Evolutionary conservation across 2,888 invertebrate species (phyloP), one percentile per base, ranked within the genome.

Genomic region (Melolontha melolontha): DNA sequence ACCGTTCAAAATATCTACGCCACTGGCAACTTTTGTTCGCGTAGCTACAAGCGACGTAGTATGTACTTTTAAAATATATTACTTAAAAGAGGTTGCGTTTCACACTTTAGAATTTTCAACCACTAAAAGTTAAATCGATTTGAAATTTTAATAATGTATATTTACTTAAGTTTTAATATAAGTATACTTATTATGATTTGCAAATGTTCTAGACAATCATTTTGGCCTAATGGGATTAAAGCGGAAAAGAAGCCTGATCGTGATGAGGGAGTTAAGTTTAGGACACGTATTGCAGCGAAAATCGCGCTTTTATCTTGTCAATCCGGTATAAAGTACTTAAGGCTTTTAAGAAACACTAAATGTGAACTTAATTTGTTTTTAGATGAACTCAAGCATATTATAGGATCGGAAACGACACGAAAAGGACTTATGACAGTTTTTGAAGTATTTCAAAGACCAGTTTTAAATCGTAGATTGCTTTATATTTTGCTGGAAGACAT

Each of bases 371-470:
- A 49, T 27, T 14, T 67, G 5, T 66, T 84, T 84, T 17, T 84
- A 90, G 96, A 97, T 84, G 96, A 97, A 81, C 84, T 97, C 69
- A 91, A 93, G 75, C 93, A 94, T 79, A 91, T 97, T 75, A 92
- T 97, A 67, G 97, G 97, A 0, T 92, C 92, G 49, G 95, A 96
- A 79, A 94, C 95, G 1, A 93, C 94, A 2, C 87, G 94, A 17
- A 87, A 92, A 74, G 96, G 96, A 4, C 85, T 95, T 11, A 84
- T 94, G 64, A 90, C 92, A 11, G 90, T 96, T 27, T 96, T 96
- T 81, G 94, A 95, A 78, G 87, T 96, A 76, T 93, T 96, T 76
- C 97, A 97, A 85, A 90, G 92, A 75, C 91, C 92, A 73, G 89
- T 91, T 75, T 88, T 97, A 66, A 97, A 97, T 83, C 88, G 91